These are phyloP conservation scores for Tetraodon nigroviridis DNA, from an alignment of 2,113 vertebrate species.

Conservation along the genomic window DNA sequence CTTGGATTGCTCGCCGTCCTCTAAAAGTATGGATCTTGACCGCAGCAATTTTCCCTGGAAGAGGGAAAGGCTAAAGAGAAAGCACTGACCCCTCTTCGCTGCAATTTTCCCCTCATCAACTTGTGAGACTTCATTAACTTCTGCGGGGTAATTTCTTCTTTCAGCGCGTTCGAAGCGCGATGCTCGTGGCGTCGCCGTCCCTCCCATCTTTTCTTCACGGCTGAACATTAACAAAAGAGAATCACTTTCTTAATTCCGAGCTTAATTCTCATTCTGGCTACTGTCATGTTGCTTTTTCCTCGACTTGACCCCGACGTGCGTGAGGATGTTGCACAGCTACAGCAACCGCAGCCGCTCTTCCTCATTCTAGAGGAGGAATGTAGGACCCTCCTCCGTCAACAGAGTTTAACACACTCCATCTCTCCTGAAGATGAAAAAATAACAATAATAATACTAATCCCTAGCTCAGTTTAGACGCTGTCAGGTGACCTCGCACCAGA, in stretches of 20 bases:
- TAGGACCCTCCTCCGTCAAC: not conserved
- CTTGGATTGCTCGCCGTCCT: conserved; percentile 64
- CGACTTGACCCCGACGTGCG: not conserved
- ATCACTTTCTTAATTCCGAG: not conserved
- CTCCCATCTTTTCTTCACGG: conserved; percentile 2
- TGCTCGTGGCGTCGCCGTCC: conserved; percentile 34
- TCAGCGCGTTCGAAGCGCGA: conserved; percentile 44
- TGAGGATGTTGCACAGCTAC: not conserved
- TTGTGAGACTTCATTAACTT: conserved; percentile 81
- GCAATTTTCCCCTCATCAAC: conserved; percentile 78
- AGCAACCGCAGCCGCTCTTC: not conserved
- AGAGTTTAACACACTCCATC: conserved; percentile 2
- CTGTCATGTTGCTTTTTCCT: not conserved
- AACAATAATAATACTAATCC: conserved; percentile 23
- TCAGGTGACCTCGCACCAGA: not conserved
- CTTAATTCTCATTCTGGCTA: not conserved
- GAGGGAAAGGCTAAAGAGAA: conserved; percentile 76
- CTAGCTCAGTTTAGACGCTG: not conserved
- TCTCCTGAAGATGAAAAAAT: conserved; percentile 4
- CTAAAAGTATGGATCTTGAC: conserved; percentile 76
- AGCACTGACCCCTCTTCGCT: conserved; percentile 73
- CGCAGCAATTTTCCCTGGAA: conserved; percentile 71
- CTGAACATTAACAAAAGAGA: not conserved
- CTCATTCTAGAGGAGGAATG: not conserved
- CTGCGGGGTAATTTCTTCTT: conserved; percentile 68